These are phyloP conservation scores for Tetramorium bicarinatum DNA, from an alignment of 2,888 invertebrate genomes.

Conservation along the genomic window DNA sequence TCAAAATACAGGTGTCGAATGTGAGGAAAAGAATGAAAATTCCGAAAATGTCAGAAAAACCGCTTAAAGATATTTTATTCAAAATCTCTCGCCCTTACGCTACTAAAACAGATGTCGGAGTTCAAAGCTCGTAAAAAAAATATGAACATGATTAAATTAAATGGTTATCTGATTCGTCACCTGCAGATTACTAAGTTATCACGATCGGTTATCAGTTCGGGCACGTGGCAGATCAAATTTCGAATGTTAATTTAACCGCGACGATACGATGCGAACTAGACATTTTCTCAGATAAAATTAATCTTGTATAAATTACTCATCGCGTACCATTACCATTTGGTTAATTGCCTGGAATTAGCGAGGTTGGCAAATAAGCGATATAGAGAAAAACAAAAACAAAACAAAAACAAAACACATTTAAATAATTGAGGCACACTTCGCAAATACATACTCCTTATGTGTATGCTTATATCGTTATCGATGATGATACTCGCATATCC, in stretches of 20 bases:
- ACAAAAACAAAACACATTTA: background rate
- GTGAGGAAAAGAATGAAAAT: no score
- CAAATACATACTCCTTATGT: background rate
- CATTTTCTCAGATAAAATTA: slow-evolving; percentile 33
- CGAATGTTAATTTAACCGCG: slow-evolving; percentile 11
- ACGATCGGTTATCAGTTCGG: slow-evolving; percentile 16
- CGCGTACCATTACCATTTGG: slow-evolving; percentile 22
- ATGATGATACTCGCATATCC: background rate
- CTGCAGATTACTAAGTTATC: slow-evolving; percentile 29
- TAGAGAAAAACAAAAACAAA: background rate
- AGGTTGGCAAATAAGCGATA: slow-evolving; percentile 1
- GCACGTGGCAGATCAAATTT: background rate
- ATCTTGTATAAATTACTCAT: slow-evolving; percentile 35
- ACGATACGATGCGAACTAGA: background rate
- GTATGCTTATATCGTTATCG: background rate
- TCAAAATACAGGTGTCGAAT: no score
- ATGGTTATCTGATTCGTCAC: slow-evolving; percentile 17
- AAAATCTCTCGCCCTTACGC: no score
- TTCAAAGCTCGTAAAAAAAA: background rate
- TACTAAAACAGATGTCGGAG: background rate
- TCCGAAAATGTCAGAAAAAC: no score
- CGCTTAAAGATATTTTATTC: no score
- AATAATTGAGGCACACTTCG: background rate
- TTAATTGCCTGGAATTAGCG: slow-evolving; percentile 38
- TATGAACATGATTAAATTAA: background rate